Evolutionary conservation across 2,797 vertebrate species (phyloP), one percentile per base, ranked within the genome.

Genomic region (Myotis daubentonii): DNA sequence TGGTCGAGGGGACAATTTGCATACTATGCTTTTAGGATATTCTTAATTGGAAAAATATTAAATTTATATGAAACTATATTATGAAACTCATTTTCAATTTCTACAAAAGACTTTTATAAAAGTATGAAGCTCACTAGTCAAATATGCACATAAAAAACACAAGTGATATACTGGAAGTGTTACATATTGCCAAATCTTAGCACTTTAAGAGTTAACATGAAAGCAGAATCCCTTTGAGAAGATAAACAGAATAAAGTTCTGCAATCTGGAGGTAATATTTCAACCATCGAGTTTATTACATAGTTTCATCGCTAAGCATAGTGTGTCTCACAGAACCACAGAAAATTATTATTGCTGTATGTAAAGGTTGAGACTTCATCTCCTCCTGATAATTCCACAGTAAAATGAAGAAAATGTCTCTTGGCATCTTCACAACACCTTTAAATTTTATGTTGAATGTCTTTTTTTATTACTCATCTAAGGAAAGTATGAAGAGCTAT

Each of bases 391-490:
- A 98, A 97, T 97, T 97, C 94, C 95, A 94, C 62, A 94, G 82
- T 92, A 97, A 98, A 97, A 97, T 96, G 96, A 86, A 97, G 97
- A 98, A 97, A 98, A 98, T 97, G 89, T 97, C 93, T 98, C 97
- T 93, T 97, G 97, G 93, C 89, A 97, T 98, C 94, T 97, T 97
- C 96, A 87, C 97, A 98, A 96, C 92, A 97, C 95, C 96, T 98
- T 98, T 97, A 98, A 98, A 98, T 98, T 98, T 98, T 98, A 97
- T 97, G 86, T 71, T 95, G 97, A 98, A 96, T 97, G 96, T 94
- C 95, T 96, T 97, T 97, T 44, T 98, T 97, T 98, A 98, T 98
- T 98, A 97, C 86, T 97, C 92, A 8, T 96, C 87, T 94, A 96
- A 97, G 93, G 97, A 97, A 98, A 90, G 91, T 96, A 96, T 94